Percentiles rank a stretch among this genome's conserved stretches.
These are phyloP conservation scores for Erannis defoliaria DNA, from an alignment of 2,888 invertebrate species.

Conservation along the genomic window DNA sequence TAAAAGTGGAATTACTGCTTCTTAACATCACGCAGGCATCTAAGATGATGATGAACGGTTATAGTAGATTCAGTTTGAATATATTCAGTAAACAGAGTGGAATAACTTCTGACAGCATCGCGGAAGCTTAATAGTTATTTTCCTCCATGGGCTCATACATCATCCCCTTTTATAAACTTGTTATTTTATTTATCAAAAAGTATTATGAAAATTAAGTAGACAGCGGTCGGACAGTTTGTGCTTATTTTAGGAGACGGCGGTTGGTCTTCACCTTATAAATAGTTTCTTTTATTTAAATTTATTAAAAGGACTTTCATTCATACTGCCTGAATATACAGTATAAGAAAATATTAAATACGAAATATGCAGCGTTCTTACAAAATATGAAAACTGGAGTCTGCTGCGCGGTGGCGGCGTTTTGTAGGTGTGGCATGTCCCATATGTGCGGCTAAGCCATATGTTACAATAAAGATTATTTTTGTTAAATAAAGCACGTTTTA, in stretches of 20 bases:
- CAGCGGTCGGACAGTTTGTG: slow-evolving; percentile 14
- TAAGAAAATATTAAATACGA: too few species aligned
- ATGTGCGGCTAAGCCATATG: too few species aligned
- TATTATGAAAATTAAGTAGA: slow-evolving; percentile 43
- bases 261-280: background rate
- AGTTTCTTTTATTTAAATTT: background rate
- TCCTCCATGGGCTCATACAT: slow-evolving; percentile 44
- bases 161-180: slow-evolving; percentile 39
- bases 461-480: too few species aligned
- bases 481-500: too few species aligned
- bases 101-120: slow-evolving; percentile 30
- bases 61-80: slow-evolving; percentile 23
- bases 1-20: too few species aligned
- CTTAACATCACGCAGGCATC: too few species aligned
- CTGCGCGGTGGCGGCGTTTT: too few species aligned
- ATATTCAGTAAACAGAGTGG: slow-evolving; percentile 25
- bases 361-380: too few species aligned
- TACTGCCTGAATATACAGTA: too few species aligned
- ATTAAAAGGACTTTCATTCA: too few species aligned
- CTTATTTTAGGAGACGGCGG: background rate
- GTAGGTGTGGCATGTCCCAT: too few species aligned
- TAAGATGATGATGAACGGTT: background rate
- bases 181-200: slow-evolving; percentile 40
- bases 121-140: slow-evolving; percentile 38
- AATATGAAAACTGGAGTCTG: too few species aligned